Conservation (phyloP, 2,797 vertebrate species). For the Mormyrus hasselquistii region DNA sequence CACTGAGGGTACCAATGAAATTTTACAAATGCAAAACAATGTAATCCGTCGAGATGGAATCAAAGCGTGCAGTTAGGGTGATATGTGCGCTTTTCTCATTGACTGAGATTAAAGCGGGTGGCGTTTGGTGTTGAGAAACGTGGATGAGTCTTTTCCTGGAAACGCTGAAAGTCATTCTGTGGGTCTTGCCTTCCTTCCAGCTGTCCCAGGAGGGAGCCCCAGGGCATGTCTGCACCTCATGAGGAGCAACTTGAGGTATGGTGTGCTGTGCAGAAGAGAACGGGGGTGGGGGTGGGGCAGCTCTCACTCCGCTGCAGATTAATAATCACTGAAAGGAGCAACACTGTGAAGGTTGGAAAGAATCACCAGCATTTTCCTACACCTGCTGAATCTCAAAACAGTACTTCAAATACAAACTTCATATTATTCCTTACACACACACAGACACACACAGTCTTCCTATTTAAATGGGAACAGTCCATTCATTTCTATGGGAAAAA, state of each 20-base stretch:
- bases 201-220: slow-evolving; percentile 52
- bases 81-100: neutral
- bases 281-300: neutral
- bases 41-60: neutral
- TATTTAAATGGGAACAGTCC: too few species aligned
- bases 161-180: slow-evolving; percentile 36
- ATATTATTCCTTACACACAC: neutral
- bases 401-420: neutral
- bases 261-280: slow-evolving; percentile 35
- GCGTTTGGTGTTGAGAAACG: slow-evolving; percentile 18
- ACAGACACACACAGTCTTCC: neutral
- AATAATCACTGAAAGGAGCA: neutral
- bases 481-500: too few species aligned
- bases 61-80: neutral
- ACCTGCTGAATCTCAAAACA: neutral
- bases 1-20: neutral
- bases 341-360: neutral
- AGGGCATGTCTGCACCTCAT: slow-evolving; percentile 51
- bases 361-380: neutral
- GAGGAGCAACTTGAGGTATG: slow-evolving; percentile 58
- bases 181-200: slow-evolving; percentile 44
- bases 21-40: slow-evolving; percentile 4
- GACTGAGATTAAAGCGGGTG: slow-evolving; percentile 3
- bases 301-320: neutral
- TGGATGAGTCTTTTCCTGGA: slow-evolving; percentile 38